Percentiles rank a stretch among this genome's conserved stretches.
phyloP scores from a whole-genome alignment of 2,888 invertebrate species.

The Melanostoma mellinum region DNA sequence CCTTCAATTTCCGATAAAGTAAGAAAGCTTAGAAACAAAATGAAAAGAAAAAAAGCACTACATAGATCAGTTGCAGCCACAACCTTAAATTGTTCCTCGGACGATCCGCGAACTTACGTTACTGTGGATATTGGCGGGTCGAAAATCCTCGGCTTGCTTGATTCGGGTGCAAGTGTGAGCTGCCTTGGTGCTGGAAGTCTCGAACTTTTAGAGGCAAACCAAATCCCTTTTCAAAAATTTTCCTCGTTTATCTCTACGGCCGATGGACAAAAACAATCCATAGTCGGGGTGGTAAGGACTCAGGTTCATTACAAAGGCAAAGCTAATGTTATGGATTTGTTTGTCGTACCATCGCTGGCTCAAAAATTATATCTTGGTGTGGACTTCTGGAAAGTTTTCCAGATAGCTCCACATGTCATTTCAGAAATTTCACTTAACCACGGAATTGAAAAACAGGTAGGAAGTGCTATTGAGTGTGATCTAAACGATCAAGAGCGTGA shows the following conservation, averaged over 20 bases:
- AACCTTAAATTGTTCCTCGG: not conserved
- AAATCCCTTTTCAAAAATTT: not conserved
- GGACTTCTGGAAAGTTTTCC: constrained; percentile 3
- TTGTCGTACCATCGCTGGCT: not conserved
- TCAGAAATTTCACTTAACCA: not conserved
- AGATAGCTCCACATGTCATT: constrained; percentile 1
- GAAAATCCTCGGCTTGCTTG: not conserved
- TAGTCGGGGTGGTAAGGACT: not conserved
- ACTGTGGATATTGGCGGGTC: not conserved
- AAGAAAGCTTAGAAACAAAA: not conserved
- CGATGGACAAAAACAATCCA: not conserved
- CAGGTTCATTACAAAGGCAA: not conserved
- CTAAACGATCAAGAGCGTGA: not conserved
- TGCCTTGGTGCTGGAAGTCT: not conserved
- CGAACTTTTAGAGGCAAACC: not conserved
- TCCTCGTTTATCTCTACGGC: not conserved
- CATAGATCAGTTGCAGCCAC: not conserved
- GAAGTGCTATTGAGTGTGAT: not conserved
- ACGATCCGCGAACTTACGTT: not conserved
- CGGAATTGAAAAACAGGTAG: not conserved
- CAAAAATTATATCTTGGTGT: not conserved
- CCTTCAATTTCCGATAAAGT: not conserved
- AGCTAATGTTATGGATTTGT: not conserved
- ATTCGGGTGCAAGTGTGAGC: not conserved
- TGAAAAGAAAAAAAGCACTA: not conserved